Evolutionary conservation across 2,888 invertebrate species (phyloP), one percentile per base, ranked within the genome.

Genomic region (Tuberolachnus salignus): DNA sequence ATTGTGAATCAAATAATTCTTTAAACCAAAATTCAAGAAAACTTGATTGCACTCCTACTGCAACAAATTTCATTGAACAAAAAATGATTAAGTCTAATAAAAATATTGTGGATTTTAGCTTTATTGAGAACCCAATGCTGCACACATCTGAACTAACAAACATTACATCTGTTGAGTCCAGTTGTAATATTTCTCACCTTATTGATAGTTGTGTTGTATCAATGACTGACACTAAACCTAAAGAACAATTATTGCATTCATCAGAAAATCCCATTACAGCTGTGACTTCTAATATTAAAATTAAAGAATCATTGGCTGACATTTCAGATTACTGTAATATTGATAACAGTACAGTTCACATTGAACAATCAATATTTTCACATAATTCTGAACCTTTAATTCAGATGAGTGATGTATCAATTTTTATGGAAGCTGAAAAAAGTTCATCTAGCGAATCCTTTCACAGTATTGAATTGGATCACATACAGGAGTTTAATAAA

Each of bases 401-500:
- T 23, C 57, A 78, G 4, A 59, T 69, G 42, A 34, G 42, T n/a
- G 69, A 78, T 67, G 16, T 21, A 23, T 78, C 78, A 21, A 23
- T 67, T 42, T 4, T 69, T 3, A 57, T 49, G 13, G 67, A 61
- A 51, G 51, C 69, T 34, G 69, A 51, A 21, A 78, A 51, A 23
- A 78, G 78, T 51, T 67, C 49, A 59, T 23, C 34, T 51, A 21
- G 21, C 10, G 78, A 78, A 13, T 69, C 78, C 34, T 78, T 78
- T 78, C 78, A 78, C 19, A 78, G 78, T 61, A 78, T 78, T 16
- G 78, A 78, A 61, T 61, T 42, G 0, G 59, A 78, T 34, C 26
- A 69, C 34, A 26, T 46, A 16, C 34, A 66, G 0, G 67, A 78
- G 21, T 49, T 69, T 69, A 69, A 69, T 21, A 78, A 78, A 14